Conservation (phyloP, 1,140 invertebrate genomes). For the Drosophila virilis region DNA sequence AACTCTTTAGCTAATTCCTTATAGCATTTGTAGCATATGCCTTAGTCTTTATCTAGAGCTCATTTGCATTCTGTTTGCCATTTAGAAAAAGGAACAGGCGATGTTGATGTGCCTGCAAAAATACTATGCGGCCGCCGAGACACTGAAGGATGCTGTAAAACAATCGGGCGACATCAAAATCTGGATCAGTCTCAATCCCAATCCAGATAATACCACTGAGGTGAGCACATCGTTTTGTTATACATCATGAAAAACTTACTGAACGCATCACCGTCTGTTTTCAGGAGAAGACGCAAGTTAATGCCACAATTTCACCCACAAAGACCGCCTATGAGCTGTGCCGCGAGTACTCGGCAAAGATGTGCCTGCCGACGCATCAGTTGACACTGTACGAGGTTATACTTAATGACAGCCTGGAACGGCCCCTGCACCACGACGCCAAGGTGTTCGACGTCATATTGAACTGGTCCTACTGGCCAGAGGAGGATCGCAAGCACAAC, state of each 20-base stretch:
- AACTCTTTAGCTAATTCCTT: too few relatives aligned
- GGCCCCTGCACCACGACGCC: constrained; percentile 92
- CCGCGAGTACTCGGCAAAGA: constrained; percentile 87
- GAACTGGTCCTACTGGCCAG: constrained; percentile 94
- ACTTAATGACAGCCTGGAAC: constrained; percentile 88
- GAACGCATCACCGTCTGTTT: not conserved
- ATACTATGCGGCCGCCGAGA: constrained; percentile 86
- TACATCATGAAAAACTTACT: too few relatives aligned
- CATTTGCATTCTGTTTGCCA: not conserved
- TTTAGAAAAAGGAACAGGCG: constrained; percentile 87
- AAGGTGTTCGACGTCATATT: constrained; percentile 88
- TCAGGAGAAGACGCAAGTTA: constrained; percentile 81
- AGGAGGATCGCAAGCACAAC: constrained; percentile 92
- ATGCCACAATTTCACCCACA: constrained; percentile 87
- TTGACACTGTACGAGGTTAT: constrained; percentile 91
- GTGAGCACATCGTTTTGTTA: constrained; percentile 26
- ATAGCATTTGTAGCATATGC: not conserved
- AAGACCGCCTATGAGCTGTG: constrained; percentile 91
- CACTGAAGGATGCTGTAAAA: constrained; percentile 86
- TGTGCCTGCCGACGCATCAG: constrained; percentile 87
- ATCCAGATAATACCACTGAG: constrained; percentile 76
- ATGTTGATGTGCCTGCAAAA: constrained; percentile 89
- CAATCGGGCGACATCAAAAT: constrained; percentile 91
- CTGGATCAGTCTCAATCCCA: constrained; percentile 87
- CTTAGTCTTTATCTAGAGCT: not conserved